Conservation (phyloP, 2,888 invertebrate genomes). For the Steinernema hermaphroditum region DNA sequence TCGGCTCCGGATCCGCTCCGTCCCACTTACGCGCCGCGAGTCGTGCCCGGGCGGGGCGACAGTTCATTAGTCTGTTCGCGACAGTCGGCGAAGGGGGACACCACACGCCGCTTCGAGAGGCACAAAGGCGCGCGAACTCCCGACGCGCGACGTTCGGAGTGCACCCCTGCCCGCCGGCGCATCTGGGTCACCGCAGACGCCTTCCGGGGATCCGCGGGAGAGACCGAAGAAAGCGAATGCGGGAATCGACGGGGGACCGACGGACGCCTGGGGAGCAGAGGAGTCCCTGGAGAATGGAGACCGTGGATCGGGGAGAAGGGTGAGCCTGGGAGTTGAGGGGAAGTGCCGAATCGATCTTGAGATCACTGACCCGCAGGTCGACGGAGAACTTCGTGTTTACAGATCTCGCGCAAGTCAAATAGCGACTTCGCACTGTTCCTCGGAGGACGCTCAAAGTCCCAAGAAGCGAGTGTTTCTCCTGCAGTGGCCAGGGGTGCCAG, state of each 20-base stretch:
- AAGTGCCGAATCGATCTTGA: too few relatives aligned
- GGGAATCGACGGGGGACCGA: slow-evolving; percentile 6
- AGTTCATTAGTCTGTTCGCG: neutral
- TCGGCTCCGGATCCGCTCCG: slow-evolving; percentile 8
- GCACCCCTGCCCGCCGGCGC: slow-evolving; percentile 20
- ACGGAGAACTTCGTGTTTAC: too few relatives aligned
- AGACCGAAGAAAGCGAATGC: slow-evolving; percentile 12
- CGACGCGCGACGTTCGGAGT: slow-evolving; percentile 10
- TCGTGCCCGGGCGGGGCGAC: slow-evolving; percentile 4
- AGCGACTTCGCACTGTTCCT: too few relatives aligned
- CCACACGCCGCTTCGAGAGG: neutral
- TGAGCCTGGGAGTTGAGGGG: too few relatives aligned
- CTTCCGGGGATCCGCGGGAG: neutral
- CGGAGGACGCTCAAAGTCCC: too few relatives aligned
- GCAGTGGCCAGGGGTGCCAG: too few relatives aligned
- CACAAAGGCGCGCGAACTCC: neutral
- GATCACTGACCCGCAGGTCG: too few relatives aligned
- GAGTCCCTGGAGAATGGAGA: too few relatives aligned
- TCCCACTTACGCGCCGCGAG: slow-evolving; percentile 22
- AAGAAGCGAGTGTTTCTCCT: too few relatives aligned
- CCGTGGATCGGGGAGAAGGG: too few relatives aligned
- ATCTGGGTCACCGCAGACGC: slow-evolving; percentile 24
- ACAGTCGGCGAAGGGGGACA: slow-evolving; percentile 11
- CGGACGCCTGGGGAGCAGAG: too few relatives aligned
- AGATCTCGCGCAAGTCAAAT: too few relatives aligned